A percentile compares a stretch with the other conserved stretches of the same genome.
Evolutionary conservation across 2,888 invertebrate genomes (phyloP).

Genomic region (Pseudoips prasinana): DNA sequence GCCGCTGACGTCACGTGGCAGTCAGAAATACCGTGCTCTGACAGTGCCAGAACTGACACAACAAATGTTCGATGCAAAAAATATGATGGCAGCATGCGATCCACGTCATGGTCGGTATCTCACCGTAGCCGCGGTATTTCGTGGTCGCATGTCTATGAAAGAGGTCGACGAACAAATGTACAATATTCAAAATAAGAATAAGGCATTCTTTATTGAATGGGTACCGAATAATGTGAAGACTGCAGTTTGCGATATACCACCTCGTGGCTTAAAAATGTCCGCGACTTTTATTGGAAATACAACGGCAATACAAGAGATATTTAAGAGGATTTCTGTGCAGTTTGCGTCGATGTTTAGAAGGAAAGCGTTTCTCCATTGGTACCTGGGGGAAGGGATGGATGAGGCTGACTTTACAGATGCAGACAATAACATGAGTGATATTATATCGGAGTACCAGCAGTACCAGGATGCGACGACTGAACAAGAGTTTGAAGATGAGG

Average conservation of each 20-base stretch:
- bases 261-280: conserved; percentile 89
- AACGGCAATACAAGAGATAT: conserved; percentile 92
- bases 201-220: conserved; percentile 89
- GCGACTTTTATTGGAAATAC: conserved; percentile 93
- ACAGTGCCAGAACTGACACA: conserved; percentile 94
- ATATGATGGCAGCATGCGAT: conserved; percentile 98
- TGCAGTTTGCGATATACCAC: conserved; percentile 91
- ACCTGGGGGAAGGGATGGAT: conserved; percentile 97
- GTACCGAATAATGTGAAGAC: conserved; percentile 90
- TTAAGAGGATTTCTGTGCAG: conserved; percentile 92
- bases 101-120: conserved; percentile 94
- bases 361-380: conserved; percentile 98
- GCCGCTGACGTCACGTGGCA: conserved; percentile 88
- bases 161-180: conserved; percentile 92
- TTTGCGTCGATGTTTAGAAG: conserved; percentile 95
- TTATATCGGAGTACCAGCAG: conserved; percentile 95
- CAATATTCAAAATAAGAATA: conserved; percentile 89
- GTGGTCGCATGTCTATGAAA: conserved; percentile 96
- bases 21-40: conserved; percentile 91
- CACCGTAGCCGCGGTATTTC: conserved; percentile 93
- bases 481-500: conserved; percentile 85
- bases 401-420: conserved; percentile 97
- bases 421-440: conserved; percentile 94
- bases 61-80: conserved; percentile 96
- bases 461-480: conserved; percentile 94